These are phyloP conservation scores for Notospermus geniculatus DNA, from an alignment of 1,140 invertebrate genomes.

Conservation along the genomic window DNA sequence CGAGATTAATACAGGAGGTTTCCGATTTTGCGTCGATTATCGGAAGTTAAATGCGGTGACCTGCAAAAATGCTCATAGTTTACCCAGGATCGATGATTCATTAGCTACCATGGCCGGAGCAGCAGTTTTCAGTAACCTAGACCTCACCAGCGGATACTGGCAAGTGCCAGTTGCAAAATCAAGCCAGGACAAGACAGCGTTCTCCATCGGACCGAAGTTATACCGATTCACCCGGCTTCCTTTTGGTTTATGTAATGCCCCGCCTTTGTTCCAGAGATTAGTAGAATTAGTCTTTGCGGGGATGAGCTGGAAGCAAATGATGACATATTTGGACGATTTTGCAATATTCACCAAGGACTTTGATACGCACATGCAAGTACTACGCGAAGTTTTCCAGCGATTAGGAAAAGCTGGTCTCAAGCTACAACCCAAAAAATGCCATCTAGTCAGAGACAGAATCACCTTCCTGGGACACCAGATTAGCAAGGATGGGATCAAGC, in stretches of 20 bases:
- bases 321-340: slow-evolving; percentile 21
- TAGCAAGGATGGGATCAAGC: slow-evolving; percentile 25
- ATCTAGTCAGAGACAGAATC: no score
- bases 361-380: slow-evolving; percentile 15
- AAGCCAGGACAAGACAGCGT: slow-evolving; percentile 44
- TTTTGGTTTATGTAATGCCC: slow-evolving; percentile 24
- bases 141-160: slow-evolving; percentile 15
- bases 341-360: slow-evolving; percentile 22
- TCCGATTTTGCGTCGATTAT: slow-evolving; percentile 56
- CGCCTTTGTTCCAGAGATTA: slow-evolving; percentile 32
- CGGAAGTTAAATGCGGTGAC: slow-evolving; percentile 54
- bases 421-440: slow-evolving; percentile 26
- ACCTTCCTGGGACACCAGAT: slow-evolving; percentile 39
- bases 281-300: slow-evolving; percentile 27
- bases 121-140: slow-evolving; percentile 55
- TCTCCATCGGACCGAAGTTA: slow-evolving; percentile 15
- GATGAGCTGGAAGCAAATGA: slow-evolving; percentile 13
- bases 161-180: neutral
- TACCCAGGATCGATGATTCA: slow-evolving; percentile 58
- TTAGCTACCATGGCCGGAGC: slow-evolving; percentile 47
- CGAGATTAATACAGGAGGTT: slow-evolving; percentile 23
- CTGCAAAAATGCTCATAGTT: slow-evolving; percentile 57
- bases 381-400: slow-evolving; percentile 19
- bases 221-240: slow-evolving; percentile 22
- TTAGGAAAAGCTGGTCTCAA: slow-evolving; percentile 19